Percentiles rank a stretch among this genome's conserved stretches.
These are phyloP conservation scores for Aythya baeri DNA, from an alignment of 2,113 vertebrate genomes.

Conservation along the genomic window DNA sequence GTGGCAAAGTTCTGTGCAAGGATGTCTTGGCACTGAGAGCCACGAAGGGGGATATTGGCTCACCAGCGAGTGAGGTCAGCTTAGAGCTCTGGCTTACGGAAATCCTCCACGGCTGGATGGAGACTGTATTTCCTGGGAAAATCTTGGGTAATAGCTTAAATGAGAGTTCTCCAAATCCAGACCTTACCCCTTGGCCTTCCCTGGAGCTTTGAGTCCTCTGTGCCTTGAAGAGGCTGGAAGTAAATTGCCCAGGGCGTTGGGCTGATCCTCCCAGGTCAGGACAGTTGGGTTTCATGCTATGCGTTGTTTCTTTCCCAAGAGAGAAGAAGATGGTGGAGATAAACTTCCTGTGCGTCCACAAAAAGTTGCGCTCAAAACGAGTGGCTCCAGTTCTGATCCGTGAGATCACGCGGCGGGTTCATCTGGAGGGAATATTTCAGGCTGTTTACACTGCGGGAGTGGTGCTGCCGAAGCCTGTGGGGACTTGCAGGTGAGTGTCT, in stretches of 20 bases:
- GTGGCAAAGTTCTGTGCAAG: background rate
- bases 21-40: background rate
- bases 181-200: background rate
- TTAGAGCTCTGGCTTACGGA: background rate
- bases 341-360: slow-evolving; percentile 98
- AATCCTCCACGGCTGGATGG: background rate
- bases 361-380: slow-evolving; percentile 97
- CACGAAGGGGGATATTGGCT: background rate
- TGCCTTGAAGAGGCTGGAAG: background rate
- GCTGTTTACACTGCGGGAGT: slow-evolving; percentile 98
- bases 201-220: background rate
- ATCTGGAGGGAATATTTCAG: slow-evolving; percentile 97
- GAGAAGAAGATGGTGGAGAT: slow-evolving; percentile 99
- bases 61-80: fast-evolving
- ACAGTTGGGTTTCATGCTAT: background rate
- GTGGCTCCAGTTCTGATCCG: slow-evolving; percentile 96
- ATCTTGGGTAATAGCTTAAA: background rate
- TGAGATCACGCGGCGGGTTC: slow-evolving; percentile 95
- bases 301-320: slow-evolving; percentile 69
- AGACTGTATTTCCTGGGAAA: background rate
- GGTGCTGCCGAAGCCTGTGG: slow-evolving; percentile 96
- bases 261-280: background rate
- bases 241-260: background rate
- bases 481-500: slow-evolving; percentile 90
- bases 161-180: background rate